A percentile compares a stretch with the other conserved stretches of the same genome.
These are phyloP conservation scores for Dipodomys spectabilis DNA, from an alignment of 2,113 vertebrate genomes.

Conservation along the genomic window DNA sequence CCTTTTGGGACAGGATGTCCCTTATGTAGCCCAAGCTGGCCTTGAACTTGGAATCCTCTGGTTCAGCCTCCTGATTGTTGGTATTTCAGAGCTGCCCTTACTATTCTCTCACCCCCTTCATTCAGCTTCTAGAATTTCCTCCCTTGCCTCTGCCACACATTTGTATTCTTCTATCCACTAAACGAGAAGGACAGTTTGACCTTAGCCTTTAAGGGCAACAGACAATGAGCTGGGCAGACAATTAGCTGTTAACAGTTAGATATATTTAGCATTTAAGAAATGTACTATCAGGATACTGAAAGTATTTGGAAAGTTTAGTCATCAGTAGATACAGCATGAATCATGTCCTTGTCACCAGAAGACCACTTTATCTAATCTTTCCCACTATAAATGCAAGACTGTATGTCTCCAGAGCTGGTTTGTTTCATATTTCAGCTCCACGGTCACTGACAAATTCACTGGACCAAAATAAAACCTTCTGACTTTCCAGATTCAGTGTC, in stretches of 20 bases:
- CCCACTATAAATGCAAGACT: constrained; percentile 75
- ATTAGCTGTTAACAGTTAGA: constrained; percentile 67
- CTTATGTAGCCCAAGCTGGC: no score
- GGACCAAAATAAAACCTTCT: constrained; percentile 86
- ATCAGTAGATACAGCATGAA: constrained; percentile 78
- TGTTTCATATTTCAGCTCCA: constrained; percentile 78
- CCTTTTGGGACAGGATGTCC: no score
- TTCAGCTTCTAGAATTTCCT: not conserved
- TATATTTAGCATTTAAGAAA: constrained; percentile 69
- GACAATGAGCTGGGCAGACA: constrained; percentile 49
- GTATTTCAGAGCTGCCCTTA: no score
- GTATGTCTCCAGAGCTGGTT: constrained; percentile 75
- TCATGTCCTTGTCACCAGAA: constrained; percentile 67
- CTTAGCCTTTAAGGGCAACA: constrained; percentile 63
- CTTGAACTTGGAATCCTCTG: no score
- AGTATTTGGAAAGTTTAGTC: constrained; percentile 78
- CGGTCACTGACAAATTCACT: constrained; percentile 77
- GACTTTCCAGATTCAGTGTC: constrained; percentile 71
- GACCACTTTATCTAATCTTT: constrained; percentile 85
- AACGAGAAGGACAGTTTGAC: constrained; percentile 69
- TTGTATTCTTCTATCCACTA: not conserved
- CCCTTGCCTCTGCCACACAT: not conserved
- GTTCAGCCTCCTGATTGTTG: no score
- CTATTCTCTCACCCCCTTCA: no score
- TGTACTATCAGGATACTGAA: constrained; percentile 62